phyloP scores from a whole-genome alignment of 2,888 invertebrate genomes.

The Dascillus cervinus region DNA sequence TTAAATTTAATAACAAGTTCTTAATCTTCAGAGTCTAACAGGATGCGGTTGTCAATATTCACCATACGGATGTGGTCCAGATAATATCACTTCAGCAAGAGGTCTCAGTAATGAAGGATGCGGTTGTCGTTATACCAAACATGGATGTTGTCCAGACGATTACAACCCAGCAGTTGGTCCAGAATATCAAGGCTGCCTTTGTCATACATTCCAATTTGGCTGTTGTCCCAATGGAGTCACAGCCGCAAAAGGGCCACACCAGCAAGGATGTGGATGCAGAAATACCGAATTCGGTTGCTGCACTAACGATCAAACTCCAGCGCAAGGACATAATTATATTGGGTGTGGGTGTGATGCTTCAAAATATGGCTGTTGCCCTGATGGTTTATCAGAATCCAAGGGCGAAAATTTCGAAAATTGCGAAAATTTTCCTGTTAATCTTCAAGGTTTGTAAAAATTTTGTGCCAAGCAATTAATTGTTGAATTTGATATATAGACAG shows the following conservation, averaged over 20 bases:
- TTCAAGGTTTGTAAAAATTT: constrained; percentile 49
- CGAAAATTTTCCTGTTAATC: constrained; percentile 57
- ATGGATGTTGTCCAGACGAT: constrained; percentile 83
- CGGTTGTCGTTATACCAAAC: constrained; percentile 63
- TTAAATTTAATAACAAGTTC: too few relatives aligned
- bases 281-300: constrained; percentile 77
- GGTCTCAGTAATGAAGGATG: constrained; percentile 78
- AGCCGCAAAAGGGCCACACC: constrained; percentile 63
- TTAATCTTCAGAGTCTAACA: too few relatives aligned
- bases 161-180: constrained; percentile 68
- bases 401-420: constrained; percentile 84
- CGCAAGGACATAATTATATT: constrained; percentile 63
- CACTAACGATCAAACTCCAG: constrained; percentile 72
- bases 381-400: constrained; percentile 68
- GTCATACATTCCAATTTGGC: constrained; percentile 80
- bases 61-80: constrained; percentile 79
- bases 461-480: background rate
- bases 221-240: constrained; percentile 82
- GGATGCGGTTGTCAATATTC: constrained; percentile 75
- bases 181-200: constrained; percentile 73
- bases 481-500: constrained; percentile 39
- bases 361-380: constrained; percentile 78
- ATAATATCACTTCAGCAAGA: constrained; percentile 67
- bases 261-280: constrained; percentile 71
- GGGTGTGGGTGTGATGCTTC: constrained; percentile 79